Conservation (phyloP, 2,888 invertebrate species). For the Macrostomum cliftonense region DNA sequence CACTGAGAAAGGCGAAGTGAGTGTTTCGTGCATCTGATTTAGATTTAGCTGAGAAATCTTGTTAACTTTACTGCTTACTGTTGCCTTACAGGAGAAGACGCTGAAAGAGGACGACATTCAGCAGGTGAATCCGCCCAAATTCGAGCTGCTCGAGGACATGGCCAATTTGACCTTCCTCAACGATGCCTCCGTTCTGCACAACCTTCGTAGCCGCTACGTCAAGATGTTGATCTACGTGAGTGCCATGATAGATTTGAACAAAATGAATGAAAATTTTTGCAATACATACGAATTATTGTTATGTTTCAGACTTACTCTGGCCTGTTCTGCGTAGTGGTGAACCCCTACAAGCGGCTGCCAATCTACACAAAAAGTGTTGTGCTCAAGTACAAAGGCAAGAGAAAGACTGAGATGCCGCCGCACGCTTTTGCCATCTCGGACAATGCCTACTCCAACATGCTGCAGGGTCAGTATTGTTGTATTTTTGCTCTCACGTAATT, state of each 20-base stretch:
- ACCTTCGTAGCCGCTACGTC: constrained; percentile 27
- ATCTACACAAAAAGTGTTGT: constrained; percentile 93
- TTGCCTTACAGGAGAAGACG: constrained; percentile 49
- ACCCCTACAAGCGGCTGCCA: constrained; percentile 98
- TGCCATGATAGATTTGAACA: too few species aligned
- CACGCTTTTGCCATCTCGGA: constrained; percentile 99
- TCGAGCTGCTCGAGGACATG: constrained; percentile 34
- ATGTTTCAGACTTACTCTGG: constrained; percentile 99
- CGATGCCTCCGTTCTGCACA: constrained; percentile 34
- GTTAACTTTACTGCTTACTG: too few species aligned
- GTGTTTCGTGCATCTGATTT: too few species aligned
- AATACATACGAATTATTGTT: too few species aligned
- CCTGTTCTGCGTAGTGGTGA: constrained; percentile 99
- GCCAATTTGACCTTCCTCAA: constrained; percentile 36
- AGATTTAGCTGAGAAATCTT: too few species aligned
- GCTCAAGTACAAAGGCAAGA: constrained; percentile 92
- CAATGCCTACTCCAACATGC: constrained; percentile 99
- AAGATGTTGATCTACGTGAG: constrained; percentile 32
- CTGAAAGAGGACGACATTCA: constrained; percentile 45
- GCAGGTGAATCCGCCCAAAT: constrained; percentile 36
- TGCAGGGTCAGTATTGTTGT: constrained; percentile 51
- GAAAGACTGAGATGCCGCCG: constrained; percentile 97
- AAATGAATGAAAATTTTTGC: too few species aligned
- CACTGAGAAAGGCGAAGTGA: constrained; percentile 43
- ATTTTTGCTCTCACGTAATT: too few species aligned